Conservation (phyloP, 2,888 invertebrate genomes). For the Dryocosmus kuriphilus region DNA sequence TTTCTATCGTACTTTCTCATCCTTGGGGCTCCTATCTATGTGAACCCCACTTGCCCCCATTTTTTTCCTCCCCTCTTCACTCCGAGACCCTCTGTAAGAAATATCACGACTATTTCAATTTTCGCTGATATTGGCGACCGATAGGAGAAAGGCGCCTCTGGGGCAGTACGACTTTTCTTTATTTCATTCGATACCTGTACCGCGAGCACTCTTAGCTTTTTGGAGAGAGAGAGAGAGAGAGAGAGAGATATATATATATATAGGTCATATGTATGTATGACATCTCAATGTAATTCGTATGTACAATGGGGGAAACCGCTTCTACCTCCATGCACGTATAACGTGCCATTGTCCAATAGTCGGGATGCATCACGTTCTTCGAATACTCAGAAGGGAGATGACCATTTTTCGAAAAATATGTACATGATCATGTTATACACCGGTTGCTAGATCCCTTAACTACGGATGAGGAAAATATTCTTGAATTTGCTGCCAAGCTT, state of each 20-base stretch:
- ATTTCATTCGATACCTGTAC: conserved; percentile 62
- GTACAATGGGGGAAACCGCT: conserved; percentile 41
- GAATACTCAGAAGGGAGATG: conserved; percentile 36
- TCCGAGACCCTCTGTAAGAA: conserved; percentile 62
- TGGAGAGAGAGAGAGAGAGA: too few species aligned
- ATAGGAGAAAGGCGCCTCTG: conserved; percentile 66
- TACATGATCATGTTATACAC: not conserved
- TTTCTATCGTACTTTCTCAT: conserved; percentile 42
- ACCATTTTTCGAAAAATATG: not conserved
- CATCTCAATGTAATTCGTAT: conserved; percentile 44
- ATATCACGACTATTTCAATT: conserved; percentile 75
- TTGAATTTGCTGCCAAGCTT: not conserved
- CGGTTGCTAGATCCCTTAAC: not conserved
- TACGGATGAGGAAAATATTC: too few species aligned
- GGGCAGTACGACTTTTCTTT: conserved; percentile 65
- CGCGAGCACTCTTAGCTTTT: conserved; percentile 42
- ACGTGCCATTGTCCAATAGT: conserved; percentile 51
- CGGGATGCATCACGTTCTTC: conserved; percentile 48
- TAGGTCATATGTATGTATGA: conserved; percentile 41
- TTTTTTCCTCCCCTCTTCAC: conserved; percentile 45
- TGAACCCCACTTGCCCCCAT: conserved; percentile 13
- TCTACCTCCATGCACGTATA: conserved; percentile 46
- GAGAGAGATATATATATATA: too few species aligned
- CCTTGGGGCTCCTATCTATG: conserved; percentile 13
- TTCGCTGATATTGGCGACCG: conserved; percentile 72